Conservation (phyloP, 2,888 invertebrate species). For the Apocheima hispidaria region DNA sequence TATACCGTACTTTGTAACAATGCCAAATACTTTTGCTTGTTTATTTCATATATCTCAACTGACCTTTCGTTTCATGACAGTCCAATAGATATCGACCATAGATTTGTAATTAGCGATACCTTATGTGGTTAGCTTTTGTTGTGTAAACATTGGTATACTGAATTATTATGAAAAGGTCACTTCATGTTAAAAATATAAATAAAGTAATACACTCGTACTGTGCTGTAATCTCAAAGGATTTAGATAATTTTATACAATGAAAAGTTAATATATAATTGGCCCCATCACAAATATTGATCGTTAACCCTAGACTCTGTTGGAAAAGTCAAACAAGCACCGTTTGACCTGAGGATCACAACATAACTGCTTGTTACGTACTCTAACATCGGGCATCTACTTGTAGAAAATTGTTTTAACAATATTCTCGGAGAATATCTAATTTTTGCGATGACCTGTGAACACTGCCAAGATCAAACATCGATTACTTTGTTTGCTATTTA, state of each 20-base stretch:
- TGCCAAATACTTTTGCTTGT: slow-evolving; percentile 36
- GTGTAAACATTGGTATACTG: slow-evolving; percentile 44
- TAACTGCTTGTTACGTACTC: slow-evolving; percentile 43
- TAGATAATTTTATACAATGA: slow-evolving; percentile 43
- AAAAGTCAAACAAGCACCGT: slow-evolving; percentile 50
- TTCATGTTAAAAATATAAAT: slow-evolving; percentile 37
- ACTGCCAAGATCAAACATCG: slow-evolving; percentile 29
- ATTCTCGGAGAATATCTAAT: slow-evolving; percentile 34
- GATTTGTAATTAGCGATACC: slow-evolving; percentile 46
- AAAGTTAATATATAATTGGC: slow-evolving; percentile 49
- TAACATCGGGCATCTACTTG: slow-evolving; percentile 42
- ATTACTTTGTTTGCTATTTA: slow-evolving; percentile 35
- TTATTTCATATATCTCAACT: slow-evolving; percentile 28
- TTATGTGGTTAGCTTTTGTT: slow-evolving; percentile 41
- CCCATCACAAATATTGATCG: slow-evolving; percentile 53
- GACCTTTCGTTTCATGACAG: slow-evolving; percentile 39
- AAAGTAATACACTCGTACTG: slow-evolving; percentile 31
- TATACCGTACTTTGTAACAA: slow-evolving; percentile 29
- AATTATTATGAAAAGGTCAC: slow-evolving; percentile 36
- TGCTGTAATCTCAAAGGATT: slow-evolving; percentile 29
- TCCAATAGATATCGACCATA: slow-evolving; percentile 40
- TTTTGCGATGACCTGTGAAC: slow-evolving; percentile 36
- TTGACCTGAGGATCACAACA: slow-evolving; percentile 48
- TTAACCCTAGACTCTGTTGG: slow-evolving; percentile 47
- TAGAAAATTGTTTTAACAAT: slow-evolving; percentile 43